These are phyloP conservation scores for Cathartes aura DNA, from an alignment of 2,113 vertebrate genomes.

Conservation along the genomic window DNA sequence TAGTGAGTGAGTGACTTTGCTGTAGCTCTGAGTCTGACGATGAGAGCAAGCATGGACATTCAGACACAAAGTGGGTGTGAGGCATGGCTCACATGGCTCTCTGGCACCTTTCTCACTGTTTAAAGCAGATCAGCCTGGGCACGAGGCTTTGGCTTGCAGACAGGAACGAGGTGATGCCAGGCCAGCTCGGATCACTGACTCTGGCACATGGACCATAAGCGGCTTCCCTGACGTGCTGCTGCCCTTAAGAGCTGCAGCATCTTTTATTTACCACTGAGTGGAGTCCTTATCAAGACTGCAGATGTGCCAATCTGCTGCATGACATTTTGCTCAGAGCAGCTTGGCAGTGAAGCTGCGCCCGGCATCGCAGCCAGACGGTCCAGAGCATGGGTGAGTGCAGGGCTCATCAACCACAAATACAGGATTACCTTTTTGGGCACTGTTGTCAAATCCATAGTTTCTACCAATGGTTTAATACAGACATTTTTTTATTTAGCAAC, in stretches of 20 bases:
- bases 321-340: background rate
- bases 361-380: rapidly evolving
- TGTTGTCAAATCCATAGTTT: background rate
- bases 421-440: background rate
- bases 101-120: background rate
- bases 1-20: background rate
- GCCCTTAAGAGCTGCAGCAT: background rate
- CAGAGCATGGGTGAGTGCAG: background rate
- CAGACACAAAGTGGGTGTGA: background rate
- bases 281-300: slow-evolving; percentile 28
- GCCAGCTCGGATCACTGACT: rapidly evolving
- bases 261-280: slow-evolving; percentile 35
- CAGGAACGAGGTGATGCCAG: background rate
- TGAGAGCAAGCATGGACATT: rapidly evolving
- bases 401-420: background rate
- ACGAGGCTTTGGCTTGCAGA: background rate
- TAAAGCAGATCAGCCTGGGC: background rate
- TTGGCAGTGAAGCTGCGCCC: background rate
- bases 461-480: background rate
- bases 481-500: background rate
- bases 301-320: background rate
- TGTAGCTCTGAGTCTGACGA: background rate
- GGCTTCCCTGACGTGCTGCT: background rate
- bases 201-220: background rate
- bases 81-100: rapidly evolving